Evolutionary conservation across 2,113 vertebrate species (phyloP).

Genomic region (Podarcis raffonei): DNA sequence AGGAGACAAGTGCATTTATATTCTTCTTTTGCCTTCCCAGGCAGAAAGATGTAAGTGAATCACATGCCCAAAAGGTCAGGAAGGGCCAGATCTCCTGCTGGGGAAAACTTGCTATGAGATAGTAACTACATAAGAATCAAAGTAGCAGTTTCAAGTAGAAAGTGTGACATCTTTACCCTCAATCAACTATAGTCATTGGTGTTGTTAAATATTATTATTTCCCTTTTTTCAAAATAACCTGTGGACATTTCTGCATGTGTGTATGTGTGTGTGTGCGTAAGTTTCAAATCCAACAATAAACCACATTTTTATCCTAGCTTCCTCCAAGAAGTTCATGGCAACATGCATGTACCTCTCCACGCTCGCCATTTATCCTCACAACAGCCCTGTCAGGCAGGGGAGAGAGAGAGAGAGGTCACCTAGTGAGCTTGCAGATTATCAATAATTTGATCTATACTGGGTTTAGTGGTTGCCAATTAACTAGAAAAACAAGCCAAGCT

Average conservation of each 20-base stretch:
- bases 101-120: conserved; percentile 17
- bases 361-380: not conserved
- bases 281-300: no score
- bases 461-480: not conserved
- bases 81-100: conserved; percentile 14
- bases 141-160: conserved; percentile 49
- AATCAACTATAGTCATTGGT: conserved; percentile 29
- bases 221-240: no score
- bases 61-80: not conserved
- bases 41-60: not conserved
- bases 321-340: not conserved
- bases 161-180: conserved; percentile 36
- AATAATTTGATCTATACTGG: not conserved
- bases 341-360: not conserved
- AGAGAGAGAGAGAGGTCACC: not conserved
- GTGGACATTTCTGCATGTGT: no score
- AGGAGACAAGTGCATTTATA: not conserved
- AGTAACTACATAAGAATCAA: conserved; percentile 39
- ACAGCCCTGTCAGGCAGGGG: not conserved
- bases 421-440: not conserved
- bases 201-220: no score
- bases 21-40: not conserved
- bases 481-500: not conserved
- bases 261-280: no score
- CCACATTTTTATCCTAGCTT: not conserved